A percentile compares a stretch with the other conserved stretches of the same genome.
phyloP scores from a whole-genome alignment of 2,888 invertebrate species.

The Amphipyra tragopoginis region DNA sequence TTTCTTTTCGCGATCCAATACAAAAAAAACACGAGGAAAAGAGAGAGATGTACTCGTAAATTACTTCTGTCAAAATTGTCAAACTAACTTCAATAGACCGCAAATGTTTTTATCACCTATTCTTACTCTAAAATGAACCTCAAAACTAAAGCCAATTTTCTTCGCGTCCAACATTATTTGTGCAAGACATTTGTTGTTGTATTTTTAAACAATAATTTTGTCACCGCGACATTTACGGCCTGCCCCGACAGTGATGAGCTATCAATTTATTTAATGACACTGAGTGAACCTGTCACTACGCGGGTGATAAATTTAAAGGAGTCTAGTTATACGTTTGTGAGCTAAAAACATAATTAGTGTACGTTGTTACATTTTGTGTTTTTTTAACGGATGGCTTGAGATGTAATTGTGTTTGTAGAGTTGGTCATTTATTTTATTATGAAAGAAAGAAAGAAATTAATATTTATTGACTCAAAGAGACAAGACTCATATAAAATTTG shows the following conservation, averaged over 20 bases:
- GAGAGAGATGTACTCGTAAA: too few species aligned
- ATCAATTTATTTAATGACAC: constrained; percentile 55
- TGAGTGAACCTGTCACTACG: constrained; percentile 30
- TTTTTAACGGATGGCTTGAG: constrained; percentile 1
- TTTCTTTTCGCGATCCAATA: too few species aligned
- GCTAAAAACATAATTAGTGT: constrained; percentile 48
- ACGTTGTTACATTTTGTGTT: constrained; percentile 32
- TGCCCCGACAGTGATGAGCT: constrained; percentile 43
- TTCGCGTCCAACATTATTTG: constrained; percentile 13
- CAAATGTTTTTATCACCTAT: constrained; percentile 13
- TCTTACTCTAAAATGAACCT: constrained; percentile 13
- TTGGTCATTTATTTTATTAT: background rate
- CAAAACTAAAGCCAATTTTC: constrained; percentile 1
- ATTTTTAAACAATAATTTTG: constrained; percentile 49
- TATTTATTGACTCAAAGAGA: too few species aligned
- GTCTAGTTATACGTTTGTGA: constrained; percentile 34
- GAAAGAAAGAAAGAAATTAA: too few species aligned
- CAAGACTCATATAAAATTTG: too few species aligned
- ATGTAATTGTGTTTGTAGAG: background rate
- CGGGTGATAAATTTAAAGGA: constrained; percentile 43
- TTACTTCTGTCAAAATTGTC: too few species aligned
- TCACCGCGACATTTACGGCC: constrained; percentile 42
- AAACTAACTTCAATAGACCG: background rate
- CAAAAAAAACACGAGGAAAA: too few species aligned
- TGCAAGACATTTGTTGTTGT: constrained; percentile 24